These are phyloP conservation scores for Episyrphus balteatus DNA, from an alignment of 1,140 invertebrate species.

Conservation along the genomic window DNA sequence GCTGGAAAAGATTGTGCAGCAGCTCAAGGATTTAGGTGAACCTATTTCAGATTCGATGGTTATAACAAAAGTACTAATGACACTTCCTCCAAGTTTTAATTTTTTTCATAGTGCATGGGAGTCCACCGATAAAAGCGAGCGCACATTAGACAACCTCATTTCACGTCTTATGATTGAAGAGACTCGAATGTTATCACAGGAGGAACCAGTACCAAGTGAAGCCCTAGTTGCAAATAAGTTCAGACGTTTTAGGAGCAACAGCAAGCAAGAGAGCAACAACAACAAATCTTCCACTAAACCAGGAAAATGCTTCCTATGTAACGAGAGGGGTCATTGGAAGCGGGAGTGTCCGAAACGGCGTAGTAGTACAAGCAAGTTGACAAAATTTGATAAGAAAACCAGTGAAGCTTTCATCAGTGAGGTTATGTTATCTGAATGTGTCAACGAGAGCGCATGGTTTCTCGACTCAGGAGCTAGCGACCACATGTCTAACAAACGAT, in stretches of 20 bases:
- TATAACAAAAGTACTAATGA: conserved; percentile 28
- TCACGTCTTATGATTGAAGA: conserved; percentile 16
- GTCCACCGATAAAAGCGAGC: conserved; percentile 10
- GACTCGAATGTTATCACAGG: conserved; percentile 5
- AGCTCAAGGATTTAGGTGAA: conserved; percentile 17
- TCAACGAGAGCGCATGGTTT: neutral
- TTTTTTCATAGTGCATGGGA: conserved; percentile 22
- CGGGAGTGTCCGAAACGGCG: conserved; percentile 3
- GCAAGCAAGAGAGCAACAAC: neutral
- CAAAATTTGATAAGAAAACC: neutral
- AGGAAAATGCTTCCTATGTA: conserved; percentile 12
- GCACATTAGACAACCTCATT: conserved; percentile 12
- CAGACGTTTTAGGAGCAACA: neutral
- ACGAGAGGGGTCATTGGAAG: conserved; percentile 6
- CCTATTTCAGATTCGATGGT: conserved; percentile 15
- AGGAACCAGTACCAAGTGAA: neutral
- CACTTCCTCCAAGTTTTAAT: conserved; percentile 16
- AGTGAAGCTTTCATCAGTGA: neutral
- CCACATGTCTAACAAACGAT: neutral
- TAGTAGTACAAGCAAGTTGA: neutral
- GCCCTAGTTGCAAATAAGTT: conserved; percentile 1
- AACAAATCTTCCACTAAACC: neutral
- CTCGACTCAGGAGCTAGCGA: conserved; percentile 1
- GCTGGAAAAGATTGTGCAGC: conserved; percentile 6
- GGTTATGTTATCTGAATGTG: neutral